phyloP scores from a whole-genome alignment of 2,797 vertebrate genomes.

The Cyprinella venusta region DNA sequence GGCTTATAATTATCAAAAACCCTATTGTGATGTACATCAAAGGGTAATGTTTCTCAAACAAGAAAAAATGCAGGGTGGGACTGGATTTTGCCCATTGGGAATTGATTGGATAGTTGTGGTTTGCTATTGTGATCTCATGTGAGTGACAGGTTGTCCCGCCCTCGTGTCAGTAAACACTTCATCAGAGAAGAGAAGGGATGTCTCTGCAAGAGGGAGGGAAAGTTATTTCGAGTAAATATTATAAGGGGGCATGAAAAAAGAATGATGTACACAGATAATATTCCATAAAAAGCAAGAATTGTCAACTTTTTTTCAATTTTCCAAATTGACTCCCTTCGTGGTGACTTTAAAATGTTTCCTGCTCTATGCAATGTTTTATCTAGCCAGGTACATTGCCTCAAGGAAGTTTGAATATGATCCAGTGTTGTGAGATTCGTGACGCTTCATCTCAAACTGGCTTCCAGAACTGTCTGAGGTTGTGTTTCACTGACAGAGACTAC shows the following conservation, averaged over 20 bases:
- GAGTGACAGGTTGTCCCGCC: background rate
- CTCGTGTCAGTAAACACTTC: background rate
- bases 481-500: constrained; percentile 45
- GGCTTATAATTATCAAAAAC: background rate
- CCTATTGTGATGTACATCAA: too few species aligned
- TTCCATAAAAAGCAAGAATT: background rate
- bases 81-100: background rate
- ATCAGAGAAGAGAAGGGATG: background rate
- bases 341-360: background rate
- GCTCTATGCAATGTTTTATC: constrained; percentile 13
- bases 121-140: background rate
- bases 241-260: background rate
- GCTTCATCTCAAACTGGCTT: constrained; percentile 46
- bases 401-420: constrained; percentile 47
- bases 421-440: constrained; percentile 39
- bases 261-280: background rate
- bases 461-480: constrained; percentile 41
- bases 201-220: background rate
- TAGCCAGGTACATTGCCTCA: constrained; percentile 52
- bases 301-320: background rate
- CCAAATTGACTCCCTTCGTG: background rate
- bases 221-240: background rate
- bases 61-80: background rate
- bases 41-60: too few species aligned
- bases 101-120: background rate